Percentiles rank a stretch among this genome's conserved stretches.
Evolutionary conservation across 2,888 invertebrate species (phyloP).

Genomic region (Enchytraeus crypticus): DNA sequence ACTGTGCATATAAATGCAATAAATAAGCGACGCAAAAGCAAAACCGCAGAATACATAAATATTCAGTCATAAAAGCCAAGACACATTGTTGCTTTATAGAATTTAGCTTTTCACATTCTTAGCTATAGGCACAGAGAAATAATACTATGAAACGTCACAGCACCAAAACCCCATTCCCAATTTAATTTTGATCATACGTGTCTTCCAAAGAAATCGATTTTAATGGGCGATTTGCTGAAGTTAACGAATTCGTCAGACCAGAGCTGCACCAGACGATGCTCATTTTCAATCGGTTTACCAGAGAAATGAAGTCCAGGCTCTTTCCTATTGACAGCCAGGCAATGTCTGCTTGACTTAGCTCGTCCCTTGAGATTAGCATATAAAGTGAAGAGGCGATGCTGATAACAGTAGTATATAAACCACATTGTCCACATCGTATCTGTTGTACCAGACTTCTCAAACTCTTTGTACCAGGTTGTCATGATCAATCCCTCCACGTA

Average conservation of each 20-base stretch:
- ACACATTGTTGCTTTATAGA: too few species aligned
- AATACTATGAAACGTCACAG: too few species aligned
- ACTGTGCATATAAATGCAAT: too few species aligned
- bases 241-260: conserved; percentile 13
- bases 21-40: too few species aligned
- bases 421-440: conserved; percentile 39
- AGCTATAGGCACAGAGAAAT: too few species aligned
- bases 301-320: conserved; percentile 34
- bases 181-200: too few species aligned
- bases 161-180: too few species aligned
- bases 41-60: too few species aligned
- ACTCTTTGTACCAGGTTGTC: conserved; percentile 31
- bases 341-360: conserved; percentile 14
- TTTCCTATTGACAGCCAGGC: conserved; percentile 31
- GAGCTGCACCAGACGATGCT: neutral
- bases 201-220: conserved; percentile 11
- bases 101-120: too few species aligned
- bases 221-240: neutral
- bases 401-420: conserved; percentile 34
- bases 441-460: conserved; percentile 17
- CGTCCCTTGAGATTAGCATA: conserved; percentile 27
- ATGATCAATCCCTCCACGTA: conserved; percentile 31
- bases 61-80: too few species aligned
- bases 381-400: conserved; percentile 20
- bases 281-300: neutral